These are phyloP conservation scores for Callipepla squamata DNA, from an alignment of 2,113 vertebrate species.

Conservation along the genomic window DNA sequence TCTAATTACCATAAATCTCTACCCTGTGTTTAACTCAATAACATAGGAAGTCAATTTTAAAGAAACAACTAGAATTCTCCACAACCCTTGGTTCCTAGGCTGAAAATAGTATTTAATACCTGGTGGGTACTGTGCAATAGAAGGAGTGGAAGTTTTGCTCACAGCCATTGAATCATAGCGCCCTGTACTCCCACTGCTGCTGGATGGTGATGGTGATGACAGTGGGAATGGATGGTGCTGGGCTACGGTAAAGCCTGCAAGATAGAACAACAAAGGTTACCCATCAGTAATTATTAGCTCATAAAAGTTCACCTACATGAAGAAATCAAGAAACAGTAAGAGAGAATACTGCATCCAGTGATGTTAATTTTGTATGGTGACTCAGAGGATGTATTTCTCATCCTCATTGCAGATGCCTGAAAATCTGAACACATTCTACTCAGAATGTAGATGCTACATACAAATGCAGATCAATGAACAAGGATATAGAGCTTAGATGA, in stretches of 20 bases:
- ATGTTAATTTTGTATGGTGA: background rate
- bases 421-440: background rate
- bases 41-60: background rate
- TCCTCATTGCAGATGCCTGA: background rate
- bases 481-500: background rate
- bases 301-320: background rate
- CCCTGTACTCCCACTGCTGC: slow-evolving; percentile 84
- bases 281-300: background rate
- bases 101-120: slow-evolving; percentile 73
- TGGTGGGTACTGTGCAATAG: slow-evolving; percentile 86
- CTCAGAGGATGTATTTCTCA: background rate
- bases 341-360: background rate
- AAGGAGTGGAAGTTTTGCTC: slow-evolving; percentile 82
- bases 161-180: slow-evolving; percentile 85
- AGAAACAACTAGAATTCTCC: background rate
- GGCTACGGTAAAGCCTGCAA: slow-evolving; percentile 94
- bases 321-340: background rate
- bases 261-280: background rate
- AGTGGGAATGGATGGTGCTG: slow-evolving; percentile 85
- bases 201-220: slow-evolving; percentile 87
- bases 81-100: background rate
- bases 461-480: background rate
- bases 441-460: background rate
- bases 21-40: background rate
- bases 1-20: background rate